Evolutionary conservation across 2,797 vertebrate genomes (phyloP).

Genomic region (Decapterus maruadsi): DNA sequence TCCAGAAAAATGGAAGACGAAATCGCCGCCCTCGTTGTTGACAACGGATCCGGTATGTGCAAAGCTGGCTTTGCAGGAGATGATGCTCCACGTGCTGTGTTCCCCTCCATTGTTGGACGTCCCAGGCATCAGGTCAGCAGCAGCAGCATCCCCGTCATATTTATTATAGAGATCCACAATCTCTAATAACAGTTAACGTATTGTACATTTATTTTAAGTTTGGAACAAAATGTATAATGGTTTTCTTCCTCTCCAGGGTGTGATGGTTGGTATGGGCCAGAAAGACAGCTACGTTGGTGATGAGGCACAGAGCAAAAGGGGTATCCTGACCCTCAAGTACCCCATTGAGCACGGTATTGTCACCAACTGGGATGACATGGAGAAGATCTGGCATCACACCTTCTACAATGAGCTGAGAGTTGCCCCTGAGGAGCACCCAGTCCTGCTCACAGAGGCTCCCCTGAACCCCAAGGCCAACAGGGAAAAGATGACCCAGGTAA

Average conservation of each 20-base stretch:
- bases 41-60: conserved; percentile 99
- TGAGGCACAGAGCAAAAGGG: conserved; percentile 99
- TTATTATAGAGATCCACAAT: background rate
- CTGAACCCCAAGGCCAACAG: conserved; percentile 98
- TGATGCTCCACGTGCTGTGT: conserved; percentile 96
- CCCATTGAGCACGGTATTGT: conserved; percentile 97
- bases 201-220: too few species aligned
- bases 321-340: conserved; percentile 97
- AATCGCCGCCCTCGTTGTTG: conserved; percentile 97
- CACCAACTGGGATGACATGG: conserved; percentile 91
- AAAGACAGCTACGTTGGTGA: conserved; percentile 98
- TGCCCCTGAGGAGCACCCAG: conserved; percentile 97
- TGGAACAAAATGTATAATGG: background rate
- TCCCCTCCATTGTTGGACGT: conserved; percentile 97
- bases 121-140: conserved; percentile 95
- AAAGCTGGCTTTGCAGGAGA: conserved; percentile 98
- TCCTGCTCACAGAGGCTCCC: conserved; percentile 97
- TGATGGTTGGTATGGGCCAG: conserved; percentile 99
- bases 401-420: conserved; percentile 98
- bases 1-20: conserved; percentile 95
- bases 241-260: conserved; percentile 83
- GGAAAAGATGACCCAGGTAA: conserved; percentile 99
- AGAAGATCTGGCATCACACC: conserved; percentile 94
- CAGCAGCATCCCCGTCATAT: background rate
- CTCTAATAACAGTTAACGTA: too few species aligned